Evolutionary conservation across 2,113 vertebrate genomes (phyloP).

Genomic region (Triplophysa dalaica): DNA sequence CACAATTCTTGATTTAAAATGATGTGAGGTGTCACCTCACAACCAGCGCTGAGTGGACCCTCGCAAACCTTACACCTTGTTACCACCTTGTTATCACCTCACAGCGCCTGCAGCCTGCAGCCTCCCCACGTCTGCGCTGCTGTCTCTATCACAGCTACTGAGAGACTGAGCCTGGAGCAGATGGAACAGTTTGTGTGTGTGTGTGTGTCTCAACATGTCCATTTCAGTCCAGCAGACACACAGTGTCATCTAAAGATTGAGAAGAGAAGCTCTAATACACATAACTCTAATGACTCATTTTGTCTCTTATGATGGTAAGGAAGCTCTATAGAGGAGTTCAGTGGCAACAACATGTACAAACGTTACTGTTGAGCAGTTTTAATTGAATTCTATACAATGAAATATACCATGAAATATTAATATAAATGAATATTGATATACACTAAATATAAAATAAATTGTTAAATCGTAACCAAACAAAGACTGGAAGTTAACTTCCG

Average conservation of each 20-base stretch:
- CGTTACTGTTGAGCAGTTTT: too few species aligned
- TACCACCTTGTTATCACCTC: constrained; percentile 56
- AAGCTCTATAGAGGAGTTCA: not conserved
- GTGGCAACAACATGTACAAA: too few species aligned
- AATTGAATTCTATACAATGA: too few species aligned
- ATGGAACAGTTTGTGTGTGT: constrained; percentile 38
- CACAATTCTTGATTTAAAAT: constrained; percentile 33
- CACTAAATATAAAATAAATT: too few species aligned
- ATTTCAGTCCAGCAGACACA: constrained; percentile 32
- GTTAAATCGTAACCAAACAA: too few species aligned
- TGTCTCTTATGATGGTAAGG: not conserved
- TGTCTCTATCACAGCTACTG: constrained; percentile 16
- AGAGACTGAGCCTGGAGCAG: constrained; percentile 35
- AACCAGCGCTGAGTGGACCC: constrained; percentile 20
- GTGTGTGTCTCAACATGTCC: constrained; percentile 40
- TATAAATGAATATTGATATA: too few species aligned
- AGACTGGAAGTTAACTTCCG: too few species aligned
- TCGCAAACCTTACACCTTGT: constrained; percentile 45
- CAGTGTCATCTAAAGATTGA: not conserved
- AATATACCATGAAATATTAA: too few species aligned
- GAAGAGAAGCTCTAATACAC: too few species aligned
- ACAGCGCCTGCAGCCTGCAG: constrained; percentile 34
- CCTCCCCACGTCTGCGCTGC: constrained; percentile 29
- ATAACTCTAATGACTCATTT: too few species aligned
- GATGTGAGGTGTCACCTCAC: constrained; percentile 22